Base-by-base conservation (phyloP, 2,888 invertebrate genomes). In the Orthosia gracilis region DNA sequence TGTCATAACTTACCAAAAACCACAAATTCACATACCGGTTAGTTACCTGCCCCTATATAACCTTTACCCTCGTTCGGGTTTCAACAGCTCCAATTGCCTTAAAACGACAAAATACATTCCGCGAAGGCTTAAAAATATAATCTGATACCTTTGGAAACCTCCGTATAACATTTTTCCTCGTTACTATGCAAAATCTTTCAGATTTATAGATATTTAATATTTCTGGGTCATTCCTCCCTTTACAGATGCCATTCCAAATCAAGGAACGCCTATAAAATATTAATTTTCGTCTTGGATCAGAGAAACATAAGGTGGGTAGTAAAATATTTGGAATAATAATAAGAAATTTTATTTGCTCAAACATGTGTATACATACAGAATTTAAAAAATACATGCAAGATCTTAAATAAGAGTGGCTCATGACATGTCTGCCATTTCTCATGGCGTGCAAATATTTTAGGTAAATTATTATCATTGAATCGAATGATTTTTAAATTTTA, bases 221-320 rank as follows among this genome's bases (percentile, higher is more conserved):
- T 87, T 84, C 78, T 69, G 50, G 50, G 70, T 50, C 55, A 69
- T n/a, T 17, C 58, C 52, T 83, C 68, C 75, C 78, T 83, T 71
- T 73, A 76, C 78, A 75, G 83, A 79, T 85, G 72, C 76, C 74
- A 26, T 69, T 70, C 76, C 68, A 83, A 90, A 89, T 89, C 88
- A 89, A 91, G 88, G 86, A 86, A 83, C 84, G 86, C 83, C 68
- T 65, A 83, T 92, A 85, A 92, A 92, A 91, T 92, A 93, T 93
- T 91, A 91, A 92, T 87, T 83, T 82, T 69, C 23, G 63, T 65
- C 83, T 65, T 13, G 70, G 85, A 89, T 82, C 72, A 66, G 73
- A 69, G 84, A 89, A 89, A 87, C 80, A 84, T 82, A 79, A 69
- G 70, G 72, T 68, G 23, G 63, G 59, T 47, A 69, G n/a, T 9